These are phyloP conservation scores for Equus quagga DNA, from an alignment of 2,113 vertebrate genomes.

Conservation along the genomic window DNA sequence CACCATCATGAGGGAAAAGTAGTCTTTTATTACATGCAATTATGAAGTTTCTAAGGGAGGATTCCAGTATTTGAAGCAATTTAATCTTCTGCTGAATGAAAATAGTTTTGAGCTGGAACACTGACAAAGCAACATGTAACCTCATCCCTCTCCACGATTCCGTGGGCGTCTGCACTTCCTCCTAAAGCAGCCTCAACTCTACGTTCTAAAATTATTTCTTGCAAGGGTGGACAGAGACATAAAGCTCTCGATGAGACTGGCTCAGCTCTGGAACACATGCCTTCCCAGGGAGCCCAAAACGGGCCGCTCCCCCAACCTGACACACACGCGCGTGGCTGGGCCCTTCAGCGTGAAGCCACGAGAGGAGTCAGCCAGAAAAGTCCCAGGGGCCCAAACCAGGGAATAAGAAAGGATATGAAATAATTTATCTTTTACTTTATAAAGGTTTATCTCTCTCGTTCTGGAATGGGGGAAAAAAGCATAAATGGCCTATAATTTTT, in stretches of 20 bases:
- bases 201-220: neutral
- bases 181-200: neutral
- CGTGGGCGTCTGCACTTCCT: neutral
- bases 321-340: accelerated
- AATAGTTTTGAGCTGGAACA: neutral
- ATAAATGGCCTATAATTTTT: neutral
- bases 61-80: conserved; percentile 26
- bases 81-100: conserved; percentile 41
- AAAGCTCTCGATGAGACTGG: neutral
- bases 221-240: neutral
- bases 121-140: neutral
- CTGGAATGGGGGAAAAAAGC: neutral
- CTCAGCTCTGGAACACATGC: neutral
- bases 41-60: conserved; percentile 3
- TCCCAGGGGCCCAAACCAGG: neutral
- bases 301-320: neutral
- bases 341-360: neutral
- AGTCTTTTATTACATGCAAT: neutral
- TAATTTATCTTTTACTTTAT: neutral
- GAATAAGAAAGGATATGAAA: neutral
- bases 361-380: neutral
- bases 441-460: neutral
- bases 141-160: neutral
- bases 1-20: neutral
- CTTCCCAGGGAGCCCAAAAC: neutral